Evolutionary conservation across 2,113 vertebrate genomes (phyloP).

Genomic region (Anthoscopus minutus): DNA sequence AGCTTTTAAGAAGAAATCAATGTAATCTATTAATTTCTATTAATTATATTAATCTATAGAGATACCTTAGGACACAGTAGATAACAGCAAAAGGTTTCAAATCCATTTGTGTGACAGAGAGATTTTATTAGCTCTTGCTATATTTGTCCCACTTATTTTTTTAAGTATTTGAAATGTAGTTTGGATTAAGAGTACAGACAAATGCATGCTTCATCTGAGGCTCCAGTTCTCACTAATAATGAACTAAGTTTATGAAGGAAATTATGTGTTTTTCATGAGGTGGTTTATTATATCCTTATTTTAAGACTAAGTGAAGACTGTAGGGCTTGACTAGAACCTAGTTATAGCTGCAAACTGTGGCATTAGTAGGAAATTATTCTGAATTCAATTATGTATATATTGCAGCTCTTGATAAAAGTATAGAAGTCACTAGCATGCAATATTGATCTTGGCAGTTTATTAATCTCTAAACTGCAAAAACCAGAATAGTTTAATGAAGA

Average conservation of each 20-base stretch:
- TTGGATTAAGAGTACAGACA: not conserved
- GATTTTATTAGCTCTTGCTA: not conserved
- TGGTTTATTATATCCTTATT: not conserved
- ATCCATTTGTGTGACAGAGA: not conserved
- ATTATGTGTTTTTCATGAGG: not conserved
- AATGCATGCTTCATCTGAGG: not conserved
- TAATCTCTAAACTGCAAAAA: not conserved
- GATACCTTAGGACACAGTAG: not conserved
- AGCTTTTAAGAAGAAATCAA: not conserved
- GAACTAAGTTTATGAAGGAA: not conserved
- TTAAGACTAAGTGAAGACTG: not conserved
- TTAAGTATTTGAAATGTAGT: not conserved
- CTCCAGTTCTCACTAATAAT: not conserved
- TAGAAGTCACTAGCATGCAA: not conserved
- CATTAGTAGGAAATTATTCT: not conserved
- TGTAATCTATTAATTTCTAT: not conserved
- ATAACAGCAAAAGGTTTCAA: not conserved
- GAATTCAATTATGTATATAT: not conserved
- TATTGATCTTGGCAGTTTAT: not conserved
- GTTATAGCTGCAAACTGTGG: not conserved
- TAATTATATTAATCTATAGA: not conserved
- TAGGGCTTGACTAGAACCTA: not conserved
- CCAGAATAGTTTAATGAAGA: not conserved
- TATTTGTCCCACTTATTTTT: not conserved
- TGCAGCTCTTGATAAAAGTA: not conserved